Evolutionary conservation across 2,797 vertebrate species (phyloP).

Genomic region (Anguilla megastoma): DNA sequence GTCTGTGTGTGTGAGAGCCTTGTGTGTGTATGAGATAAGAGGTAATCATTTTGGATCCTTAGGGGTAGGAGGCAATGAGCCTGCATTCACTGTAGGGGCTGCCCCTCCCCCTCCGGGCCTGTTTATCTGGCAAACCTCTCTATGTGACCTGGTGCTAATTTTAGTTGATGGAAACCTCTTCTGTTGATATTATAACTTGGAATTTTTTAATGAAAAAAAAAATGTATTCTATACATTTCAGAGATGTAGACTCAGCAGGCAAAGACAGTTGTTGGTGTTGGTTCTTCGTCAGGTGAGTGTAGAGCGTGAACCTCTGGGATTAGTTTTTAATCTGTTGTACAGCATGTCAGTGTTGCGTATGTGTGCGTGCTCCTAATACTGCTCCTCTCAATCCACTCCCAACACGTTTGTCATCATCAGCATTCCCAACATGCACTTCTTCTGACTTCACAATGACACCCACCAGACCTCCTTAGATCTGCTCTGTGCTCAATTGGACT

Average conservation of each 20-base stretch:
- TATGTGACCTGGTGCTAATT: conserved; percentile 12
- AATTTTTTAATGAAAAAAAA: not conserved
- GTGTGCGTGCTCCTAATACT: not conserved
- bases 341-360: conserved; percentile 22
- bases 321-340: conserved; percentile 5
- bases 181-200: conserved; percentile 10
- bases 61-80: not conserved
- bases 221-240: not conserved
- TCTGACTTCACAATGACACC: not conserved
- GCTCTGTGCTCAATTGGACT: conserved; percentile 2
- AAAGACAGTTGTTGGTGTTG: conserved; percentile 6
- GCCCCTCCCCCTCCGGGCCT: not conserved
- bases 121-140: not conserved
- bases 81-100: not conserved
- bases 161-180: not conserved
- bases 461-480: conserved; percentile 3
- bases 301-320: conserved; percentile 21
- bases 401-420: not conserved
- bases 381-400: not conserved
- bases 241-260: conserved; percentile 9
- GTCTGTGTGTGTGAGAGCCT: conserved; percentile 1
- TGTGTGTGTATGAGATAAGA: not conserved
- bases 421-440: conserved; percentile 13
- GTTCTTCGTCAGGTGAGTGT: conserved; percentile 1
- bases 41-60: not conserved